Conservation (phyloP, 1,140 invertebrate genomes). For the Anastatus disparis region DNA sequence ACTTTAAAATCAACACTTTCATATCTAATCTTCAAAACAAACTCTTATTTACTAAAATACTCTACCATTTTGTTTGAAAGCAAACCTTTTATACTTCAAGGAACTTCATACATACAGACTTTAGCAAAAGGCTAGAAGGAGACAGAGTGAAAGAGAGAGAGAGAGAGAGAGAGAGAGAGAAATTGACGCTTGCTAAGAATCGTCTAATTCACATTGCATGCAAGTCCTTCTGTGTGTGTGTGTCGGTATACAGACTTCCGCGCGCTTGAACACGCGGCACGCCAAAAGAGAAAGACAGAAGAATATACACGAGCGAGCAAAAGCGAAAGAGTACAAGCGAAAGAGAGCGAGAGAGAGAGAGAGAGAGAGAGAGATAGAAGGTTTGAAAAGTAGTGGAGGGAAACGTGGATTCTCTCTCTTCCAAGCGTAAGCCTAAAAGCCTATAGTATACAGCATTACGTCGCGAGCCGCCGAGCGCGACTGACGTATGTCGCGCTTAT, state of each 20-base stretch:
- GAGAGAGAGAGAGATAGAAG: conserved; percentile 35
- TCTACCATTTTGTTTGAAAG: too few relatives aligned
- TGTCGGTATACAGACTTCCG: not conserved
- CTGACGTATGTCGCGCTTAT: conserved; percentile 50
- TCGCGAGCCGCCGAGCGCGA: conserved; percentile 64
- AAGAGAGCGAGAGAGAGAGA: conserved; percentile 26
- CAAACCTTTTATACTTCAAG: too few relatives aligned
- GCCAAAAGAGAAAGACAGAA: too few relatives aligned
- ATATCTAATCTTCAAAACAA: too few relatives aligned
- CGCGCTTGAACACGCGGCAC: not conserved
- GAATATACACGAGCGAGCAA: conserved; percentile 37
- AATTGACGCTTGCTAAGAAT: not conserved
- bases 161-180: not conserved
- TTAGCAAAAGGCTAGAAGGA: not conserved
- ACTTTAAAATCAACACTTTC: too few relatives aligned
- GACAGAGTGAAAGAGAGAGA: not conserved
- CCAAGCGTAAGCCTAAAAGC: conserved; percentile 54
- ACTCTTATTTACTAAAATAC: too few relatives aligned
- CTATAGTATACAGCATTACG: conserved; percentile 58
- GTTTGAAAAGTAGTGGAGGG: not conserved
- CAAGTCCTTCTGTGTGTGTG: too few relatives aligned
- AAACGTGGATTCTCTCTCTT: too few relatives aligned
- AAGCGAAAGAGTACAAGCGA: not conserved
- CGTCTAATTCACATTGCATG: too few relatives aligned
- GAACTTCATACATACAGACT: too few relatives aligned